Base-by-base conservation (phyloP, 1,140 invertebrate genomes). In the Notospermus geniculatus region DNA sequence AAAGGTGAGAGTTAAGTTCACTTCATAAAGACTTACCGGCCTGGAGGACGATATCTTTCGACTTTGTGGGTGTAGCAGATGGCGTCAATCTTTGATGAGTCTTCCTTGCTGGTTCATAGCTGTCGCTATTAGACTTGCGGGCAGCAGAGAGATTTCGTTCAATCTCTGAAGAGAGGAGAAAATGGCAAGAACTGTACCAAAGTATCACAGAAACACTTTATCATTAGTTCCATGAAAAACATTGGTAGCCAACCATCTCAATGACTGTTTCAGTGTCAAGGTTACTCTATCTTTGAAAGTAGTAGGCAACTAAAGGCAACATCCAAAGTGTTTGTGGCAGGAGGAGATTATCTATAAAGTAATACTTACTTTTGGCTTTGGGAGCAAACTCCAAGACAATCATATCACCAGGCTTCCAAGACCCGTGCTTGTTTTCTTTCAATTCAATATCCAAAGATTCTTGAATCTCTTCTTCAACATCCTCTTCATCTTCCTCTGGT, bases 331-430 rank as follows among this genome's bases (percentile, higher is more conserved):
- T 9, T 46, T 46, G 23, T 23, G 63, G 55, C 5, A 17, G 2
- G 60, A 60, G 22, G 54, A 27, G 30, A 54, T 17, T 27, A 55
- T 28, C 28, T 15, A 36, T n/a, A 45, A 19, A 17, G n/a, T n/a
- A n/a, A n/a, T n/a, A 39, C 32, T 22, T 39, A 39, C 13, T 57
- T 50, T 62, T 50, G n/a, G 65, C 63, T 46, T 59, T 65, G 9
- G 64, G 60, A 25, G 65, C 64, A 62, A 77, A 70, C 53, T 77
- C 75, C 17, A 77, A 65, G 0, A 77, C 74, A 52, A 77, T 68
- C 17, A 69, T 74, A 54, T 77, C 74, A 23, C 60, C 69, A 15
- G 71, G 67, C 22, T 36, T 46, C 25, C 54, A 32, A 27, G 22
- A 15, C 11, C 54, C 58, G 25, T n/a, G 15, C 9, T 22, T 50